Base-by-base conservation (phyloP, 92 coral and sea anemone genomes). In the Porites lobata region DNA sequence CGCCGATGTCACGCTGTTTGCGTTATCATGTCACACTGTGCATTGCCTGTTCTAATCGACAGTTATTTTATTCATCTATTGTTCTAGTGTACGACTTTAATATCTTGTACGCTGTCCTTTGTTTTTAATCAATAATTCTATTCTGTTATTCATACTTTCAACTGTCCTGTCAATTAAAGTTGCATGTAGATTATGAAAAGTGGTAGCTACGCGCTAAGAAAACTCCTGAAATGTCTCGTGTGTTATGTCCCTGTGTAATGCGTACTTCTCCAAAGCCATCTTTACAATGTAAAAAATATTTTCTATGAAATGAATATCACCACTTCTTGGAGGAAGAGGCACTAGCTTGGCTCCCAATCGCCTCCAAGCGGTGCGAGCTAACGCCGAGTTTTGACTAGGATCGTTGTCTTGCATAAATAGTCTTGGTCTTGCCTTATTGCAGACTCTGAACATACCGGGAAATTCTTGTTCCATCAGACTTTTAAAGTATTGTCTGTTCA, bases 301-400 rank as follows among this genome's bases (percentile, higher is more conserved):
- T 26, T 67, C 72, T 19, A 26, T 70, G 11, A 47, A 47, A 47
- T 70, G 19, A 70, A 70, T 29, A 22, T 70, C 76, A 6, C 13
- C 43, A 70, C 26, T 70, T 8, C 76, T 11, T 4, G 76, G 76
- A 19, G 76, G 76, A 18, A 70, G 19, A 13, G 50, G 17, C 26
- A 22, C 12, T 8, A 70, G 53, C 24, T 26, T 47, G 15, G 76
- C 76, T 14, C 53, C 53, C 6, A 26, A 7, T 26, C 53, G 19
- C 50, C 12, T 47, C 76, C 50, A 26, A 14, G 76, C 53, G 50
- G 50, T 47, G 7, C 53, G 50, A 13, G 76, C 29, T 9, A 18
- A n/a, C 50, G 76, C 76, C 19, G 76, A 18, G 24, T 70, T 70
- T 70, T 70, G 76, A 18, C 50, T 26, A 19, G 76, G 53, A 47